These are phyloP conservation scores for Bufo bufo DNA, from an alignment of 2,113 vertebrate genomes.

Conservation along the genomic window DNA sequence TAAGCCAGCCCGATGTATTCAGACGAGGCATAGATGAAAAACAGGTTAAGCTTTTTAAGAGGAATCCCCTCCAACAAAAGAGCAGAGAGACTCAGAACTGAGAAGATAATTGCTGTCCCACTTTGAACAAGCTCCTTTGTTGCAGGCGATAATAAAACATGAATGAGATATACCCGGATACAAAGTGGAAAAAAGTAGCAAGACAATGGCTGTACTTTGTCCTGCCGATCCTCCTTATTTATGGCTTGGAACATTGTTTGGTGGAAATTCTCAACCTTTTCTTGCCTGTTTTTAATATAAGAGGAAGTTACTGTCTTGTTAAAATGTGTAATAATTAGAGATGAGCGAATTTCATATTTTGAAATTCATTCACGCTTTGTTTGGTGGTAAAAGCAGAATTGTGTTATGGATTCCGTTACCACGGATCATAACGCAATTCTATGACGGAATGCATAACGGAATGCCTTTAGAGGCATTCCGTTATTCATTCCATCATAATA, in stretches of 20 bases:
- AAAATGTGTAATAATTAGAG: background rate
- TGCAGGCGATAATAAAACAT: background rate
- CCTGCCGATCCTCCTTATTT: background rate
- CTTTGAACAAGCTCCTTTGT: background rate
- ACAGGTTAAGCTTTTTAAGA: constrained; percentile 3
- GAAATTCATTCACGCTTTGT: too few species aligned
- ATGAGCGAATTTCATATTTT: too few species aligned
- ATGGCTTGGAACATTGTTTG: background rate
- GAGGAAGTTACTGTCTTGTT: background rate
- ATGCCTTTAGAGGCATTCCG: too few species aligned
- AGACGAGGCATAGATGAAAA: constrained; percentile 18
- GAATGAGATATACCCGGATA: background rate
- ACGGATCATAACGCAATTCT: too few species aligned
- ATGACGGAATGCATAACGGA: too few species aligned
- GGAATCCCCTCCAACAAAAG: constrained; percentile 29
- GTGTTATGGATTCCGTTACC: too few species aligned
- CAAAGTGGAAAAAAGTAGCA: background rate
- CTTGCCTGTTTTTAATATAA: too few species aligned
- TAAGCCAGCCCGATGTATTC: constrained; percentile 10
- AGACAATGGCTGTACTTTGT: background rate
- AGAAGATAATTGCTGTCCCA: constrained; percentile 11
- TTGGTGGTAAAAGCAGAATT: too few species aligned
- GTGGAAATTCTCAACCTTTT: background rate
- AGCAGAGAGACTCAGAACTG: constrained; percentile 4
- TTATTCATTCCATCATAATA: too few species aligned